Percentiles rank a stretch among this genome's conserved stretches.
These are phyloP conservation scores for Rhadinocentrus ornatus DNA, from an alignment of 2,797 vertebrate genomes.

Conservation along the genomic window DNA sequence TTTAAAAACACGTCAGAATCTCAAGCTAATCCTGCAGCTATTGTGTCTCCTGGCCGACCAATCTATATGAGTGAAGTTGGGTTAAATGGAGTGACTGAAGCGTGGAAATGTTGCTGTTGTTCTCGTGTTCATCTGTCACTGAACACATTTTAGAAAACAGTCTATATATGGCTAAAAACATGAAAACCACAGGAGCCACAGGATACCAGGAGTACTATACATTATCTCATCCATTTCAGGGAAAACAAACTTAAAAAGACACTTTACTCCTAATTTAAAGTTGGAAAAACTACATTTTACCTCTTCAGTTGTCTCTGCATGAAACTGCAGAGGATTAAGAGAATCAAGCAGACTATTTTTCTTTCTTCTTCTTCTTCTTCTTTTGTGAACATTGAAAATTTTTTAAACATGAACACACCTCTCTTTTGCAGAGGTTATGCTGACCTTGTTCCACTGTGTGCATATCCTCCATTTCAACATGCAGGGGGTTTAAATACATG, in stretches of 20 bases:
- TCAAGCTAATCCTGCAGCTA: conserved; percentile 56
- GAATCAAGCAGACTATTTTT: too few species aligned
- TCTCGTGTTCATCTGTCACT: conserved; percentile 47
- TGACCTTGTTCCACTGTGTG: conserved; percentile 10
- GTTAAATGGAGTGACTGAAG: conserved; percentile 53
- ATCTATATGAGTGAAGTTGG: conserved; percentile 64
- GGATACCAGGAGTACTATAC: background rate
- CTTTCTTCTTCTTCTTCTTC: background rate
- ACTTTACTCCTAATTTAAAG: too few species aligned
- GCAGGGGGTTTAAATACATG: conserved; percentile 24
- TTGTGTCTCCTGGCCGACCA: conserved; percentile 59
- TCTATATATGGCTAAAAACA: conserved; percentile 10
- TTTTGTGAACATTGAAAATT: background rate
- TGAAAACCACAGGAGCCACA: background rate
- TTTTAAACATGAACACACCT: background rate
- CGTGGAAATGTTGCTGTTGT: conserved; percentile 49
- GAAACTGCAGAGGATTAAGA: background rate
- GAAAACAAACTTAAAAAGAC: background rate
- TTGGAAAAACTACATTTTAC: background rate
- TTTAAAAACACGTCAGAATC: conserved; percentile 25
- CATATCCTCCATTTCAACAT: conserved; percentile 2
- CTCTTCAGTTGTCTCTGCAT: background rate
- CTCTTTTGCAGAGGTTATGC: conserved; percentile 8
- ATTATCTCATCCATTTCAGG: background rate
- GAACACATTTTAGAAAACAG: conserved; percentile 20